Base-by-base conservation (phyloP, 2,113 vertebrate genomes). In the Xiphophorus hellerii region DNA sequence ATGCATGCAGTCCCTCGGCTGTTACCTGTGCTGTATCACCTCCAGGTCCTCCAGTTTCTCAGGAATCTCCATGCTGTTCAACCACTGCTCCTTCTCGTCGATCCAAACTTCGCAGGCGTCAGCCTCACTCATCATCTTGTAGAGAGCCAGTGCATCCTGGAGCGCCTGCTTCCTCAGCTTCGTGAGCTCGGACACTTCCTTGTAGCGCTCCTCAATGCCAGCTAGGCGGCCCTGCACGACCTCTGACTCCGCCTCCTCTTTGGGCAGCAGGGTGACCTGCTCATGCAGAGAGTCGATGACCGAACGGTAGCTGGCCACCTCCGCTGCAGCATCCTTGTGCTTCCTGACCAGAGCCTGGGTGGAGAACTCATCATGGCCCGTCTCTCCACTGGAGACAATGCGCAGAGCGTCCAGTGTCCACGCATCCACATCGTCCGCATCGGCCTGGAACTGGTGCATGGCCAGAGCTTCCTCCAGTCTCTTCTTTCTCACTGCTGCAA, bases 21-120 rank as follows among this genome's bases (percentile, higher is more conserved):
- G 51, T 54, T 81, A 99, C 97, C 98, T 96, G 94, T 99, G 98
- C 90, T 99, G 98, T 61, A 99, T 93, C 65, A 99, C 97, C 86
- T 99, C 98, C 79, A 99, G 94, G 88, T 99, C 98, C 82, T 99
- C 98, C 85, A 99, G 93, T 74, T 97, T 98, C 87, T 99, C 96
- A 0, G 97, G 98, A 83, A 99, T 98, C 91, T 96, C 95, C 96
- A 97, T 97, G 83, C 95, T 96, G 91, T 96, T 96, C 66, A 99
- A 94, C 98, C 98, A 99, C 89, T 95, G 97, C 90, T 99, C 97
- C 93, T 98, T 99, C 88, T 99, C 98, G 0, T 96, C 97, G 1
- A 98, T 98, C 98, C 98, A 99, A 39, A 97, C 94, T 87, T 99
- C 96, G n/a, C 97, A 99, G 66, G 97, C 97, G 4, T 97, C 92